Evolutionary conservation across 2,797 vertebrate genomes (phyloP).

Genomic region (Pelodytes ibericus): DNA sequence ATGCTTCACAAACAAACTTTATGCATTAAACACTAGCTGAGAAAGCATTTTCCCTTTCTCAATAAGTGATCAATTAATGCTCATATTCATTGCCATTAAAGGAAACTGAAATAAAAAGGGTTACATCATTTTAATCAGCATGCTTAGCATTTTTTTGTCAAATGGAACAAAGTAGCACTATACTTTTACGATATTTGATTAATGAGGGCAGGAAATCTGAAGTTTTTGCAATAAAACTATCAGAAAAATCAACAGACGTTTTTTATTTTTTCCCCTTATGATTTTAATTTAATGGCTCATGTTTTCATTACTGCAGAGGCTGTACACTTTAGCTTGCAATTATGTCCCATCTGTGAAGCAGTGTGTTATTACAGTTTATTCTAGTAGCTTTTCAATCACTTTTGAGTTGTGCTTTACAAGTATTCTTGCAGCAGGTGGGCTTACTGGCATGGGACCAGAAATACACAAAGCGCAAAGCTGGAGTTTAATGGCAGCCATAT

Average conservation of each 20-base stretch:
- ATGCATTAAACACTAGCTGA: conserved; percentile 49
- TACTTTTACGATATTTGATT: conserved; percentile 82
- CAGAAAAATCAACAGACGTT: conserved; percentile 79
- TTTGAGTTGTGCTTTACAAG: conserved; percentile 85
- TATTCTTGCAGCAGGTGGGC: conserved; percentile 87
- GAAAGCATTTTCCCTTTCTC: conserved; percentile 55
- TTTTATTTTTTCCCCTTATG: conserved; percentile 80
- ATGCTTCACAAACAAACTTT: conserved; percentile 43
- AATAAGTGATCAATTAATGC: conserved; percentile 60
- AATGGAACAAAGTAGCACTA: conserved; percentile 74
- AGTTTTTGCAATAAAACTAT: conserved; percentile 87
- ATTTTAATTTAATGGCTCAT: conserved; percentile 85
- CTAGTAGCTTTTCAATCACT: conserved; percentile 87
- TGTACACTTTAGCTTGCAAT: conserved; percentile 84
- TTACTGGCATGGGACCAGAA: conserved; percentile 80
- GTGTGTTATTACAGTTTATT: conserved; percentile 86
- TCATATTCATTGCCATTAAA: conserved; percentile 59
- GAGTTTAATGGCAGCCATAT: conserved; percentile 82
- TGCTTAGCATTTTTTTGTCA: conserved; percentile 75
- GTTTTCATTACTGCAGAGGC: conserved; percentile 84
- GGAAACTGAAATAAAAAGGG: conserved; percentile 70
- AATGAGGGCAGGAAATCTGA: conserved; percentile 87
- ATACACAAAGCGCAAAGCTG: conserved; percentile 81
- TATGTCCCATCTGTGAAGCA: conserved; percentile 84
- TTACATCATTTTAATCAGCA: conserved; percentile 77